Conservation (phyloP, 2,888 invertebrate genomes). For the Vanessa cardui region DNA sequence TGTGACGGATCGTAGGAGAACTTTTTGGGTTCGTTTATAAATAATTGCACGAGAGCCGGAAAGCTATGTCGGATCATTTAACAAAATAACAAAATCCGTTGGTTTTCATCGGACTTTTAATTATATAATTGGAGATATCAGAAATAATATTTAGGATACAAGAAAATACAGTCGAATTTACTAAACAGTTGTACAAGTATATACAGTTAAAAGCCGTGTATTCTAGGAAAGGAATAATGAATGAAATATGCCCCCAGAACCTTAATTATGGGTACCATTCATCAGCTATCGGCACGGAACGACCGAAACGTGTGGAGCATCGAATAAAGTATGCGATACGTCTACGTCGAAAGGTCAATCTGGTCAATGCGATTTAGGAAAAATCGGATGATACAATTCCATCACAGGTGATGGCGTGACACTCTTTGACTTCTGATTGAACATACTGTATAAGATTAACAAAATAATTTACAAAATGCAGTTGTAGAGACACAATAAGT, state of each 20-base stretch:
- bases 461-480: too few relatives aligned
- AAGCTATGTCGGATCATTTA: neutral
- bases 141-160: too few relatives aligned
- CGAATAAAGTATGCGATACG: conserved; percentile 35
- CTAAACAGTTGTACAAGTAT: neutral
- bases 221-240: conserved; percentile 29
- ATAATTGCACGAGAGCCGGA: neutral
- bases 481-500: too few relatives aligned
- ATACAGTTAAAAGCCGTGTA: neutral
- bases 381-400: conserved; percentile 12
- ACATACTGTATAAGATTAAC: too few relatives aligned
- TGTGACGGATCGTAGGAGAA: neutral
- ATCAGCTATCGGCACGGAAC: conserved; percentile 37
- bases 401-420: conserved; percentile 2
- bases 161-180: too few relatives aligned
- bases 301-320: conserved; percentile 38
- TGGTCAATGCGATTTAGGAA: conserved; percentile 27
- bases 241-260: conserved; percentile 35
- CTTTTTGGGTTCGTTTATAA: neutral
- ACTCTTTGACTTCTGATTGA: neutral
- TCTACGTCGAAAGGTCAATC: conserved; percentile 35
- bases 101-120: too few relatives aligned
- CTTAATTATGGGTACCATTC: conserved; percentile 39
- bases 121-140: too few relatives aligned
- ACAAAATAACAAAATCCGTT: too few relatives aligned